Evolutionary conservation across 2,888 invertebrate genomes (phyloP).

Genomic region (Amaurobius ferox): DNA sequence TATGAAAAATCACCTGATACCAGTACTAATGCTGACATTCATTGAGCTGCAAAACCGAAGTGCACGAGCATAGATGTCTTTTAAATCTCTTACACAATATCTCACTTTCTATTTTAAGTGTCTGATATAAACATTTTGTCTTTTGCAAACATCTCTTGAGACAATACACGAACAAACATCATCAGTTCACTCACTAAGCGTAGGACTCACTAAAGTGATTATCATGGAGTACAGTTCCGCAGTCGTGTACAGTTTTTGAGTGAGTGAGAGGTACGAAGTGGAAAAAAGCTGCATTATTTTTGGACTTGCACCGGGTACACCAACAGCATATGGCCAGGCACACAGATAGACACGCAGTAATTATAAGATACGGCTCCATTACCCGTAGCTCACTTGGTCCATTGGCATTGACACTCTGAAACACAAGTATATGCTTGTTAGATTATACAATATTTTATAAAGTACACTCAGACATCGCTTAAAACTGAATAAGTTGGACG

Average conservation of each 20-base stretch:
- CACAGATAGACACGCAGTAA: constrained; percentile 51
- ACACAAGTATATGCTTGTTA: no score
- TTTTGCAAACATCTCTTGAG: neutral
- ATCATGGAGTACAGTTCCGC: neutral
- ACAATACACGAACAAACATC: neutral
- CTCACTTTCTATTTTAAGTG: neutral
- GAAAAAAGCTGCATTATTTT: neutral
- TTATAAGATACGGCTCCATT: constrained; percentile 52
- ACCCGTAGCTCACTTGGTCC: constrained; percentile 72
- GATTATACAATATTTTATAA: no score
- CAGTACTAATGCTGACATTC: neutral
- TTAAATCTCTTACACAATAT: neutral
- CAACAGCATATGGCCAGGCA: constrained; percentile 35
- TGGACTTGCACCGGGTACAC: constrained; percentile 56
- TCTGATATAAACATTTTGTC: neutral
- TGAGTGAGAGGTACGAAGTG: neutral
- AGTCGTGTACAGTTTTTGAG: neutral
- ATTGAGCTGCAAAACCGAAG: neutral
- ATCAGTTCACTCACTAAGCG: neutral
- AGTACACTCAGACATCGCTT: no score
- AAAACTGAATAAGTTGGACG: no score
- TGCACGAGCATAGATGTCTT: neutral
- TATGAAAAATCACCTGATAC: neutral
- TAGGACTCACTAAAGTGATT: constrained; percentile 18
- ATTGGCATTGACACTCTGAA: constrained; percentile 53